A percentile compares a stretch with the other conserved stretches of the same genome.
phyloP scores from a whole-genome alignment of 2,797 vertebrate species.

The Salmo trutta region DNA sequence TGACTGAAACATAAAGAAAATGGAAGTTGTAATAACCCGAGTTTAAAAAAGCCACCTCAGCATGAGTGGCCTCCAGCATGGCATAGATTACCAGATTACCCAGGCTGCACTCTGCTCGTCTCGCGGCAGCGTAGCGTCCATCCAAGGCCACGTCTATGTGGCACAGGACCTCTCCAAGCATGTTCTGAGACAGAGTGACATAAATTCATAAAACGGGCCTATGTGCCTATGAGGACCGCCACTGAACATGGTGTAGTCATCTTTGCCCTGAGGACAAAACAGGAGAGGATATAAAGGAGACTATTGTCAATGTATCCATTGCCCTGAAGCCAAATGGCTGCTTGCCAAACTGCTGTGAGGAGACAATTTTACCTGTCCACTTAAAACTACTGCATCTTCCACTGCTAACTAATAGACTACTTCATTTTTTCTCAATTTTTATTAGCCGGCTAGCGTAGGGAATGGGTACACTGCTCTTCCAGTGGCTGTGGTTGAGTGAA shows the following conservation, averaged over 20 bases:
- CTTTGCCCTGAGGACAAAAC: conserved; percentile 46
- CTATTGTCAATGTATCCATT: background rate
- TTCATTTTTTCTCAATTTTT: background rate
- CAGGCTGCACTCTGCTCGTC: conserved; percentile 47
- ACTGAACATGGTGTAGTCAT: conserved; percentile 52
- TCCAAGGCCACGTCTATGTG: conserved; percentile 47
- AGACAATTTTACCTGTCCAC: background rate
- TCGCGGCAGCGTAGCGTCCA: conserved; percentile 35
- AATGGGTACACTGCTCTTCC: background rate
- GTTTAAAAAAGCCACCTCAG: conserved; percentile 48
- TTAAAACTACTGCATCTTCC: background rate
- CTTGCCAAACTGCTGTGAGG: background rate
- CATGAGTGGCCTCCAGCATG: conserved; percentile 49
- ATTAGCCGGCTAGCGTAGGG: background rate
- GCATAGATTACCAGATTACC: conserved; percentile 47
- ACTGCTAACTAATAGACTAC: background rate
- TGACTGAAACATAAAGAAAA: background rate
- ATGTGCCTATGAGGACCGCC: conserved; percentile 42
- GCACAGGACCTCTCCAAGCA: conserved; percentile 53
- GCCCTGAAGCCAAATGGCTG: background rate
- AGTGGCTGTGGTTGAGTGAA: background rate
- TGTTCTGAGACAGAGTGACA: conserved; percentile 28
- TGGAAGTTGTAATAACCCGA: conserved; percentile 40
- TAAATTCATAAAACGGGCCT: background rate
- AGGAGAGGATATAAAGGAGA: background rate